These are phyloP conservation scores for Hydrolagus colliei DNA, from an alignment of 2,797 vertebrate genomes.

Conservation along the genomic window DNA sequence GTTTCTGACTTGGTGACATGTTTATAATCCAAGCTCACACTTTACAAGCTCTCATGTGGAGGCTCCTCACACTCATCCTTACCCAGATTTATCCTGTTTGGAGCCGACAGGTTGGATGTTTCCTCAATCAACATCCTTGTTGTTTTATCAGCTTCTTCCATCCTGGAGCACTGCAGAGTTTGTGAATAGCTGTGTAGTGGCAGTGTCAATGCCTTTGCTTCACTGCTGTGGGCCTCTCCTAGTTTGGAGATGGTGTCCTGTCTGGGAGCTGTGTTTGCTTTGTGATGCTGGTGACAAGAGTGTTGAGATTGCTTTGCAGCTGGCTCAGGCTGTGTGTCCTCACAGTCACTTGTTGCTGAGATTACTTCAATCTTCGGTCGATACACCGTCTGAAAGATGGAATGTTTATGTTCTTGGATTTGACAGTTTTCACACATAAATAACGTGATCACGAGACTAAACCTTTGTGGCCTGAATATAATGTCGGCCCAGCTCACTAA, in stretches of 20 bases:
- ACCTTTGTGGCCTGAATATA: too few species aligned
- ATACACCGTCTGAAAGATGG: slow-evolving; percentile 41
- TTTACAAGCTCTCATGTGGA: too few species aligned
- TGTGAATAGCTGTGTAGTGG: neutral
- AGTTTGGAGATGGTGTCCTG: neutral
- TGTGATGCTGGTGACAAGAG: slow-evolving; percentile 36
- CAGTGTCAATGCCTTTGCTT: neutral
- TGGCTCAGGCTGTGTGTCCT: neutral
- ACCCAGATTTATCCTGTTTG: too few species aligned
- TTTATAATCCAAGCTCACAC: too few species aligned
- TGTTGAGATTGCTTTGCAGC: neutral
- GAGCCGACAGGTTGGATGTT: neutral
- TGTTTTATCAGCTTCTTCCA: neutral
- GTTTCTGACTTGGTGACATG: too few species aligned
- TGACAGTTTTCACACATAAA: neutral
- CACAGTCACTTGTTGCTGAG: slow-evolving; percentile 44
- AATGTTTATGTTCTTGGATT: neutral
- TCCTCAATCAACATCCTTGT: neutral
- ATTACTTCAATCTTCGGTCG: slow-evolving; percentile 67
- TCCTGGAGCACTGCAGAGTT: neutral
- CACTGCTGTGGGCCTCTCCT: neutral
- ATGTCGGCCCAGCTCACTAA: too few species aligned
- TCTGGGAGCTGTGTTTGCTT: slow-evolving; percentile 11
- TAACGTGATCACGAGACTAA: neutral
- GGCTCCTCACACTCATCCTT: too few species aligned